Evolutionary conservation across 2,888 invertebrate genomes (phyloP), one percentile per base, ranked within the genome.

Genomic region (Chrysopilus asiliformis): DNA sequence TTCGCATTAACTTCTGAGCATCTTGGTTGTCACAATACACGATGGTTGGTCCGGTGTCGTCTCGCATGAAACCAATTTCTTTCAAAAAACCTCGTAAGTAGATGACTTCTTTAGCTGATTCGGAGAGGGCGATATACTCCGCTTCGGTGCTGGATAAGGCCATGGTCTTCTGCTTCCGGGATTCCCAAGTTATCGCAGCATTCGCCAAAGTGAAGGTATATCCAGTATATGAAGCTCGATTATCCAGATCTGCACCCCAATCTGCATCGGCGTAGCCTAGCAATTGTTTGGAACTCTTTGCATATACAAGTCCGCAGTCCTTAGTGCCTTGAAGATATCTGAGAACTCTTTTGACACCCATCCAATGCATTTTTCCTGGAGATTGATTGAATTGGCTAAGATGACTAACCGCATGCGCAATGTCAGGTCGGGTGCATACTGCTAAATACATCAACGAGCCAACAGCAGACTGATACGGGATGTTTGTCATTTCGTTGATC

Each of bases 401-500:
- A 36, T 42, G 36, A 22, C 42, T 43, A 9, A 45, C 43, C n/a
- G 45, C 43, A 17, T 42, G 39, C 22, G 34, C 32, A 19, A 45
- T 47, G 36, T 46, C 47, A 7, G 44, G 46, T n/a, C 46, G 31
- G 10, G 47, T 44, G 12, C 38, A 38, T 34, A 41, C 34, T 13
- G 40, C 37, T 15, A 43, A 24, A 36, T 45, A 48, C 20, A 42
- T 38, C 20, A 43, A 34, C 20, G 39, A 39, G n/a, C 45, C 45
- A 12, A 48, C 39, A 17, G 38, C 27, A 28, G 19, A 16, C 10
- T 22, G 24, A 6, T 9, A 33, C 15, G 24, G 33, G 4, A 31
- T 7, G 9, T 31, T 31, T 31, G 17, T 19, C n/a, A 19, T 12
- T 16, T 16, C 4, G n/a, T 32, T 7, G 4, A 4, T 24, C 16